phyloP scores from a whole-genome alignment of 2,113 vertebrate species.

The Hemibagrus wyckioides region DNA sequence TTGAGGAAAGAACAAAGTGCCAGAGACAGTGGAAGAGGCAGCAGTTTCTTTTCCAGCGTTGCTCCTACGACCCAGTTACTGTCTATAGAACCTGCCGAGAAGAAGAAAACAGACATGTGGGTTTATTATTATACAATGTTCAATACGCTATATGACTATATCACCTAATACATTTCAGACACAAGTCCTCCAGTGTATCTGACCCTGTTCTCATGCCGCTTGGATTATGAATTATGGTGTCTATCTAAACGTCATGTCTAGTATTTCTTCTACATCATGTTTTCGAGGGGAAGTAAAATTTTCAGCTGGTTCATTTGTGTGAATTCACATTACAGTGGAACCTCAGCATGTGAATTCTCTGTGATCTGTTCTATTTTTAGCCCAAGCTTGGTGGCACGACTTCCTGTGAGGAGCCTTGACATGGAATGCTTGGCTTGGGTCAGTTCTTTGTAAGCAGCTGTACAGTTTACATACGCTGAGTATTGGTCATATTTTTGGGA shows the following conservation, averaged over 20 bases:
- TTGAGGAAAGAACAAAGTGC: slow-evolving; percentile 87
- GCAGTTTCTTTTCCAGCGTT: slow-evolving; percentile 85
- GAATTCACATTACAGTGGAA: no score
- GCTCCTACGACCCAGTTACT: slow-evolving; percentile 89
- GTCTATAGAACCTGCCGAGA: slow-evolving; percentile 78
- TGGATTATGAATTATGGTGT: not conserved
- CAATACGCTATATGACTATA: not conserved
- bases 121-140: not conserved
- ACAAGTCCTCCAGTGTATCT: not conserved
- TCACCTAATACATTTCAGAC: not conserved
- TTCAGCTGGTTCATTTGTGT: no score
- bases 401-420: no score
- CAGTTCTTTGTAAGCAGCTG: no score
- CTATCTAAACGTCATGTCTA: not conserved
- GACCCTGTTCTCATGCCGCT: not conserved
- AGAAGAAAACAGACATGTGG: not conserved
- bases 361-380: no score
- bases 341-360: no score
- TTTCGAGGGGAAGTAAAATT: no score
- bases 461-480: no score
- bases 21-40: slow-evolving; percentile 82
- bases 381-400: no score
- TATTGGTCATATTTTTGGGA: no score
- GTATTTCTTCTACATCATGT: not conserved
- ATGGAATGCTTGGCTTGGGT: no score